Evolutionary conservation across 2,888 invertebrate genomes (phyloP).

Genomic region (Drosophila gaucha): DNA sequence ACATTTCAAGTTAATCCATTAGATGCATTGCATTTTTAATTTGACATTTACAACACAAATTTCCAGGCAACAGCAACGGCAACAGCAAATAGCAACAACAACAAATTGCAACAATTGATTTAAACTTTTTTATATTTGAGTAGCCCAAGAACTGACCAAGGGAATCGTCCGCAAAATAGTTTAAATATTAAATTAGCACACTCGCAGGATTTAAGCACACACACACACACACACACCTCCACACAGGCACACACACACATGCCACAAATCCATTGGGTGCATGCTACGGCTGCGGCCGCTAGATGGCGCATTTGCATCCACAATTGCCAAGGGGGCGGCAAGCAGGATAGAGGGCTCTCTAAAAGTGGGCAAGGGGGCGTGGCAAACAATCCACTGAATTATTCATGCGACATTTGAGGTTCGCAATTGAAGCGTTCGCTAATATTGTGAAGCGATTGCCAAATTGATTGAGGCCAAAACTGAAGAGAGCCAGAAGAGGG

Average conservation of each 20-base stretch:
- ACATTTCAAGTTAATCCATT: constrained; percentile 72
- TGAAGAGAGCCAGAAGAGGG: not conserved
- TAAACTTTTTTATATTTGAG: constrained; percentile 4
- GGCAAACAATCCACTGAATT: constrained; percentile 39
- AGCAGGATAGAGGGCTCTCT: not conserved
- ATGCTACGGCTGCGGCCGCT: constrained; percentile 27
- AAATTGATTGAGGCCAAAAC: constrained; percentile 32
- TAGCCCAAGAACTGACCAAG: constrained; percentile 21
- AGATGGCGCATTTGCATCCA: constrained; percentile 54
- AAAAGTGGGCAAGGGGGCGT: not conserved
- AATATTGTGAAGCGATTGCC: constrained; percentile 21
- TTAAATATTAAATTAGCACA: constrained; percentile 64
- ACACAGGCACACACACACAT: not conserved
- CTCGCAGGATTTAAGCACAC: constrained; percentile 34
- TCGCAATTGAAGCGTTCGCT: constrained; percentile 33
- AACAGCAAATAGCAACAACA: constrained; percentile 19
- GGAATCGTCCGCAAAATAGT: constrained; percentile 51
- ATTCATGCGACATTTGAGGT: constrained; percentile 57
- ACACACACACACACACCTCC: not conserved
- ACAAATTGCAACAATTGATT: constrained; percentile 25
- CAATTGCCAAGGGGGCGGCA: constrained; percentile 15
- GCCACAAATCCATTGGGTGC: constrained; percentile 12
- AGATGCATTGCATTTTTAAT: constrained; percentile 77
- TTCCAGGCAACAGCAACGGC: constrained; percentile 29
- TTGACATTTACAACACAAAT: constrained; percentile 75